Base-by-base conservation (phyloP, 2,888 invertebrate genomes). In the Cordilura impudica region DNA sequence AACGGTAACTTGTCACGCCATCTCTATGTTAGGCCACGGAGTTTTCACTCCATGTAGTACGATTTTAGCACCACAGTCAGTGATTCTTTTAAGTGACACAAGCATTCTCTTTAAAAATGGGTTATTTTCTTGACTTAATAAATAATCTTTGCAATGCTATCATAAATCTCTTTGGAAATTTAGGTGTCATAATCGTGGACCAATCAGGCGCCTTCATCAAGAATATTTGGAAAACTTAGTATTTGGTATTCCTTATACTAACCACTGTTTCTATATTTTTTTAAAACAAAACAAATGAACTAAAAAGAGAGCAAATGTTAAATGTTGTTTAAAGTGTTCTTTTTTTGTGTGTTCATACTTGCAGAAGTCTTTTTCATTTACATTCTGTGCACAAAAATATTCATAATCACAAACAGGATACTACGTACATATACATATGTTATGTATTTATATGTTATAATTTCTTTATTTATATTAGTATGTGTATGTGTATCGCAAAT, bases 281-380 rank as follows among this genome's bases (percentile, higher is more conserved):
- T 58, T 29, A 29, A 66, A 69, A 58, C 26, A 71, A 53, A 78
- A 56, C 26, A 72, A 78, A 60, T 67, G 45, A 58, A 43, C 53
- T 74, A 47, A 78, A 69, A 69, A 69, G 71, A 66, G 61, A 71
- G 63, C 56, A 43, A 79, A 79, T 75, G 71, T 63, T 58, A 79
- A 58, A 67, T 63, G 58, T 58, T 63, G 70, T 67, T 56, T 45
- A 16, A 74, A 66, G 45, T 58, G 47, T 70, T 60, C 39, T 19
- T 29, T 35, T 8, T 35, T 56, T 21, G 43, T 66, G 19, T 43
- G 45, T 18, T 60, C 51, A 43, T 56, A 29, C 67, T 53, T 61
- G 47, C 21, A 54, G 63, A 75, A 74, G 19, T 54, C 29, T 54
- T 47, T 67, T 69, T 45, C 75, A 19, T 54, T 69, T 63, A 63